Base-by-base conservation (phyloP, 1,140 invertebrate species). In the Drosophila lacteicornis region DNA sequence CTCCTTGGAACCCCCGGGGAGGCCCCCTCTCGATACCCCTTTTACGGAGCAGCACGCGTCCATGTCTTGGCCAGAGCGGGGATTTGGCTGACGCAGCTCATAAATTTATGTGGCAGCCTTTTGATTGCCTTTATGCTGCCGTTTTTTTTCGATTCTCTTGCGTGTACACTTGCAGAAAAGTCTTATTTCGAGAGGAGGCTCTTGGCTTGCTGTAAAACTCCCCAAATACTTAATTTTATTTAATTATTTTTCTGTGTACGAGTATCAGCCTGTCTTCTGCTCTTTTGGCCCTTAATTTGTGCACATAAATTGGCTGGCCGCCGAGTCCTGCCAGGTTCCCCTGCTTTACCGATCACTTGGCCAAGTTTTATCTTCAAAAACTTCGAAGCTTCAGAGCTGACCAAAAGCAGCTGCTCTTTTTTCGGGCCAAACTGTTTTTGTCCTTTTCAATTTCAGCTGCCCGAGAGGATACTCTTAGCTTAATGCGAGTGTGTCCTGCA, bases 31-130 rank as follows among this genome's bases (percentile, higher is more conserved):
- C n/a, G n/a, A 19, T 5, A n/a, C 66, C 66, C 66, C 66, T 73
- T 73, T 73, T 73, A 59, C 57, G 45, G 51, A 49, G 57, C 71
- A 75, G 71, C 73, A 75, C 73, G 73, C 73, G 71, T 66, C 74
- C 49, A 67, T 40, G 33, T 19, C 59, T 60, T 60, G 75, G 65
- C 49, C 76, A 25, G 45, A 66, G 46, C 68, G 56, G 63, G 83
- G 82, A 78, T 85, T 85, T 85, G 77, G 74, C 75, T 86, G 78
- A 74, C 73, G 67, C 57, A 66, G 82, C 82, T 85, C 79, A 86
- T 85, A 85, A 85, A 85, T 86, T 85, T 75, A 79, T 86, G 82
- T 82, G 82, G 79, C 79, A 85, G 79, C 76, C 82, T 79, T 79
- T 82, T 86, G 79, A 79, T 86, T 85, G 78, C 68, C 69, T 71